These are phyloP conservation scores for Drosophila kambysellisi DNA, from an alignment of 2,888 invertebrate species.

Conservation along the genomic window DNA sequence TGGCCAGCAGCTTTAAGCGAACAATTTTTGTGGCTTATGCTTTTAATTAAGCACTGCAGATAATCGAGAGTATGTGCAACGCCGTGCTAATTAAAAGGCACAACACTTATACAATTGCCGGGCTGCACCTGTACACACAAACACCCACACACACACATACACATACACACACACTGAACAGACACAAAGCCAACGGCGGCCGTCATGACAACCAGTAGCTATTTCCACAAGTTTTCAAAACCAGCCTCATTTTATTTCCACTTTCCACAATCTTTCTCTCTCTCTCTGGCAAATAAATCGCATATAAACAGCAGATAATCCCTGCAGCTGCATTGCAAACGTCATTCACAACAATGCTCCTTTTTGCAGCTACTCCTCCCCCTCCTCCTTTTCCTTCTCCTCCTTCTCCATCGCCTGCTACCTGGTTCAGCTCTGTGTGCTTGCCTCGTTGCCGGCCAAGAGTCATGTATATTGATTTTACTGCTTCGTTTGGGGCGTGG, in stretches of 20 bases:
- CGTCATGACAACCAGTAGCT: constrained; percentile 64
- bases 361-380: neutral
- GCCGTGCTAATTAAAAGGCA: constrained; percentile 76
- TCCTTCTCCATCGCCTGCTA: constrained; percentile 24
- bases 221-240: constrained; percentile 14
- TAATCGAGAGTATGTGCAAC: constrained; percentile 51
- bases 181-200: constrained; percentile 60
- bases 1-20: constrained; percentile 58
- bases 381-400: neutral
- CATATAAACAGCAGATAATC: constrained; percentile 79
- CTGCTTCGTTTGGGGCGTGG: constrained; percentile 13
- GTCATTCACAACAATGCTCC: constrained; percentile 53
- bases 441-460: constrained; percentile 21
- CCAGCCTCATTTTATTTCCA: neutral
- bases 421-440: neutral
- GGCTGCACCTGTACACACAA: constrained; percentile 28
- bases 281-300: constrained; percentile 63
- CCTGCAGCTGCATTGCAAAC: constrained; percentile 63
- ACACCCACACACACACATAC: constrained; percentile 10
- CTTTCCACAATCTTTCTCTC: neutral
- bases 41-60: constrained; percentile 52
- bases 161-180: constrained; percentile 6
- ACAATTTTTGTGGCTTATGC: constrained; percentile 40
- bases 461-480: constrained; percentile 53
- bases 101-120: constrained; percentile 71